phyloP scores from a whole-genome alignment of 2,888 invertebrate genomes.

The Polyploca ridens region DNA sequence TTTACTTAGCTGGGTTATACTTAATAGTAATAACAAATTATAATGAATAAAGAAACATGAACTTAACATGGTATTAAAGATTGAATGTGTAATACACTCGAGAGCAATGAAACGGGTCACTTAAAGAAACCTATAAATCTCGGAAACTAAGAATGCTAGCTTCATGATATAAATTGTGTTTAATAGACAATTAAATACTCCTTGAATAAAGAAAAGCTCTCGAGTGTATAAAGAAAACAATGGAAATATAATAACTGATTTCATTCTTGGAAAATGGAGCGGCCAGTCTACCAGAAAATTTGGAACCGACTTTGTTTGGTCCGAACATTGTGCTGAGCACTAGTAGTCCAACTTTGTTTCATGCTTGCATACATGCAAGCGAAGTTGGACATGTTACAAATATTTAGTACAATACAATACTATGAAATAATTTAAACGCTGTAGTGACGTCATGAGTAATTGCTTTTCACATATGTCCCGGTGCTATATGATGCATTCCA shows the following conservation, averaged over 20 bases:
- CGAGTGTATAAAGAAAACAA: background rate
- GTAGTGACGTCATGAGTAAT: background rate
- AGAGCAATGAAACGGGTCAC: no score
- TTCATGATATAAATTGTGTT: no score
- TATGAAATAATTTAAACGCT: background rate
- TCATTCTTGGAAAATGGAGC: background rate
- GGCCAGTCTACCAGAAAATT: constrained; percentile 1
- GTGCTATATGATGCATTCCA: no score
- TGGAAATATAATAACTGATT: background rate
- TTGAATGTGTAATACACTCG: background rate
- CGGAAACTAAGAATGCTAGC: no score
- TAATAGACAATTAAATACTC: no score
- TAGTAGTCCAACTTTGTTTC: background rate
- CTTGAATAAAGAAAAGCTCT: no score
- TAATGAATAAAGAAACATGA: no score
- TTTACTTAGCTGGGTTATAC: no score
- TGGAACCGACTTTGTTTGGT: no score
- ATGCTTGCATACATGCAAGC: background rate
- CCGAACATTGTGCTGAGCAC: background rate
- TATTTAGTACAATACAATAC: background rate
- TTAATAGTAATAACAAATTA: no score
- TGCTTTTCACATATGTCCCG: background rate
- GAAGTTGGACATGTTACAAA: background rate
- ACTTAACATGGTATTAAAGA: no score
- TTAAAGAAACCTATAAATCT: no score